phyloP scores from a whole-genome alignment of 2,797 vertebrate species.

The Simalia tracyae region DNA sequence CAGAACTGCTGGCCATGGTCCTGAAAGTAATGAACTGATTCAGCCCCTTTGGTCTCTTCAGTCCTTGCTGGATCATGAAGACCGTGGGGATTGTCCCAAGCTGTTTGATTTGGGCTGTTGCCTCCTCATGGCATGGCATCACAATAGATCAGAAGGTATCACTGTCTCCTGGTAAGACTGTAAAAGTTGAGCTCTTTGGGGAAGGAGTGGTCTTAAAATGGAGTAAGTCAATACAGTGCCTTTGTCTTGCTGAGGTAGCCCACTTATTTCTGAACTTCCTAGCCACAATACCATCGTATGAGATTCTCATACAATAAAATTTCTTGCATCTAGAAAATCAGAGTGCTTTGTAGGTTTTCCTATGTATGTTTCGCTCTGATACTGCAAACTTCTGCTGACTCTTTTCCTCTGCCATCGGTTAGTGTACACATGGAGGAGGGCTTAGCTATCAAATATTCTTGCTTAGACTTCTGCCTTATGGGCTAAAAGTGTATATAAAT shows the following conservation, averaged over 20 bases:
- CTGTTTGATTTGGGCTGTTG: not conserved
- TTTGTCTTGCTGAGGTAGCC: not conserved
- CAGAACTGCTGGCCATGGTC: not conserved
- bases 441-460: not conserved
- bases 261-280: not conserved
- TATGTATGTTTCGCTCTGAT: not conserved
- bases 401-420: too few species aligned
- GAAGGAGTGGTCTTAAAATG: not conserved
- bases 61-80: not conserved
- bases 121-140: not conserved
- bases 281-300: not conserved
- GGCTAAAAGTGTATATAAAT: not conserved
- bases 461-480: not conserved
- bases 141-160: not conserved
- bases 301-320: not conserved
- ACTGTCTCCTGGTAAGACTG: not conserved
- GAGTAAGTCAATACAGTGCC: not conserved
- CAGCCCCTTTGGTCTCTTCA: not conserved
- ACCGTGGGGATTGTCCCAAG: not conserved
- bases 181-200: not conserved
- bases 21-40: not conserved
- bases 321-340: not conserved
- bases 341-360: not conserved
- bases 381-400: not conserved
- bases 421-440: not conserved